Evolutionary conservation across 2,888 invertebrate species (phyloP).

Genomic region (Drosophila multiciliata): DNA sequence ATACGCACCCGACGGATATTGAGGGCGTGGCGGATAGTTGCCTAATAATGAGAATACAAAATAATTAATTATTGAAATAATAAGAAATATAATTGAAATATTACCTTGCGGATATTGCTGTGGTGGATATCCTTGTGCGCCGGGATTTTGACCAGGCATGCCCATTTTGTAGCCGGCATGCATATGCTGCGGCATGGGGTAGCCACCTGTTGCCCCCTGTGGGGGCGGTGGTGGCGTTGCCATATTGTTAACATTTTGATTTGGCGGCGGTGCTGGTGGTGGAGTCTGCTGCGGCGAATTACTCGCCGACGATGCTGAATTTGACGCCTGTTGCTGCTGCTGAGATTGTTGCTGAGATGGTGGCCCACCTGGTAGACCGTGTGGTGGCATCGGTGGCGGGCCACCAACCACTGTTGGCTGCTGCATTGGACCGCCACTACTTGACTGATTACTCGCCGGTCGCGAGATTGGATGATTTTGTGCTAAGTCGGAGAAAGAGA

Average conservation of each 20-base stretch:
- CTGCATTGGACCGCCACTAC: conserved; percentile 84
- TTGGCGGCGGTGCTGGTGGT: conserved; percentile 82
- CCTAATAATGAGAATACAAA: conserved; percentile 59
- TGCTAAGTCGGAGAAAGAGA: conserved; percentile 65
- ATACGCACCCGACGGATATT: conserved; percentile 86
- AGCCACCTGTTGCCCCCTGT: conserved; percentile 75
- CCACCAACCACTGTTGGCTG: conserved; percentile 75
- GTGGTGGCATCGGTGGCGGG: conserved; percentile 80
- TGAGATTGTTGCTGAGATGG: conserved; percentile 83
- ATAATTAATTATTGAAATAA: neutral
- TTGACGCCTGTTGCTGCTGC: conserved; percentile 78
- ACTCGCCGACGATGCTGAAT: conserved; percentile 82
- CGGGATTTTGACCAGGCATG: conserved; percentile 86
- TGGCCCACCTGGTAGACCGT: conserved; percentile 75
- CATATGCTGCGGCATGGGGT: conserved; percentile 84
- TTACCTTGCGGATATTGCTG: conserved; percentile 87
- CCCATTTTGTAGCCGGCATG: conserved; percentile 88
- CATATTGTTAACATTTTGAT: conserved; percentile 83
- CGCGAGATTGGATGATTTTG: conserved; percentile 98
- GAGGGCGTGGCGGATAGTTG: conserved; percentile 85
- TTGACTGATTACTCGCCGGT: conserved; percentile 93
- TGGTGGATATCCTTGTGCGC: conserved; percentile 86
- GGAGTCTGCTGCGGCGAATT: conserved; percentile 83
- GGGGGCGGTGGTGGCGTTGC: conserved; percentile 82
- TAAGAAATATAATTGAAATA: neutral